A percentile compares a stretch with the other conserved stretches of the same genome.
Evolutionary conservation across 92 coral and sea anemone species (phyloP).

Genomic region (Parazoanthus darwini): DNA sequence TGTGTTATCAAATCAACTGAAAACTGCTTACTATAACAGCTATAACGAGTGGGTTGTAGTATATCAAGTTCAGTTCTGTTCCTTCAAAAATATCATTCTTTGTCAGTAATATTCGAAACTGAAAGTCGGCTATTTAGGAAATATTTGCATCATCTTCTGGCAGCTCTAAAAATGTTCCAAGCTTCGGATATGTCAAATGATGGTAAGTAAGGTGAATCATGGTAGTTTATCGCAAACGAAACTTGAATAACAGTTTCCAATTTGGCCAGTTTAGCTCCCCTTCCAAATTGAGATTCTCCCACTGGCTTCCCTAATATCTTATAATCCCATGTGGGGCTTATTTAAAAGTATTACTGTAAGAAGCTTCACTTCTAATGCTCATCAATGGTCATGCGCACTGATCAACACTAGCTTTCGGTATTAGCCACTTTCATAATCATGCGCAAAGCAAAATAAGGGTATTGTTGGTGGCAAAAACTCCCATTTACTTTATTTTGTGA

Average conservation of each 20-base stretch:
- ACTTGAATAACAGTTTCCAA: background rate
- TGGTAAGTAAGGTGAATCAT: background rate
- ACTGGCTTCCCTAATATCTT: background rate
- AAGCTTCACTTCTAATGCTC: too few relatives aligned
- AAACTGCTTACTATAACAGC: background rate
- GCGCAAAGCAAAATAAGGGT: too few relatives aligned
- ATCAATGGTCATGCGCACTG: background rate
- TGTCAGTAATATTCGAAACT: too few relatives aligned
- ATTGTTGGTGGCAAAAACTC: too few relatives aligned
- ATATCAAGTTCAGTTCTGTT: background rate
- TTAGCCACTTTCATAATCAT: too few relatives aligned
- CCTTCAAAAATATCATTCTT: background rate
- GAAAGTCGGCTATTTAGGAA: background rate
- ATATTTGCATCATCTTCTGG: background rate
- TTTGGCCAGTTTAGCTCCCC: too few relatives aligned
- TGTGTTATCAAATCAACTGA: background rate
- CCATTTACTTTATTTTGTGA: too few relatives aligned
- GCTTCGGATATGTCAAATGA: background rate
- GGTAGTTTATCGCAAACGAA: background rate
- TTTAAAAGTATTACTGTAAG: background rate
- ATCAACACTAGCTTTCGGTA: background rate
- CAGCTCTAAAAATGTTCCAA: background rate
- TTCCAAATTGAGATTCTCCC: background rate
- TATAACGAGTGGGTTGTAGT: too few relatives aligned
- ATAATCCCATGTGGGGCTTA: background rate